Percentiles rank a stretch among this genome's conserved stretches.
Evolutionary conservation across 2,888 invertebrate species (phyloP).

Genomic region (Chymomyza amoena): DNA sequence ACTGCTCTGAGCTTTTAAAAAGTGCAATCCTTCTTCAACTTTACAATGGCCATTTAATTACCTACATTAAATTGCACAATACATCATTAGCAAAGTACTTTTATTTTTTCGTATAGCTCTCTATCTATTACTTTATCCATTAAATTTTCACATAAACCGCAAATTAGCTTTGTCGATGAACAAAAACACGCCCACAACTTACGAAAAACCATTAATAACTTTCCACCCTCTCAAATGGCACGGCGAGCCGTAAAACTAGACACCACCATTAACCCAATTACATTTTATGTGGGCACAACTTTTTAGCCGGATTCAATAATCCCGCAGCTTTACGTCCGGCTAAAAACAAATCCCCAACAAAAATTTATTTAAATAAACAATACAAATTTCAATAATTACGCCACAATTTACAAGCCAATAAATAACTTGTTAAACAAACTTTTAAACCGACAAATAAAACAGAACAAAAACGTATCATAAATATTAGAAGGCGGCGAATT

Average conservation of each 20-base stretch:
- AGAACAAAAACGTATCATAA: not conserved
- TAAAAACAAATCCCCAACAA: not conserved
- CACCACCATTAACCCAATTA: not conserved
- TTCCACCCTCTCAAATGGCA: not conserved
- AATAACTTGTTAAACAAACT: not conserved
- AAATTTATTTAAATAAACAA: not conserved
- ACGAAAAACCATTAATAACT: not conserved
- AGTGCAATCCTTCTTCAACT: not conserved
- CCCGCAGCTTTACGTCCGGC: not conserved
- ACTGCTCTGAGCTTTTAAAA: no score
- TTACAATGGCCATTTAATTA: not conserved
- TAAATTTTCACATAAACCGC: not conserved
- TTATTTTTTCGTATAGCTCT: not conserved
- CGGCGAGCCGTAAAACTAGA: not conserved
- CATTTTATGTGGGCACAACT: not conserved
- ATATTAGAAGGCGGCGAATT: not conserved
- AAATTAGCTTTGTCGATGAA: not conserved
- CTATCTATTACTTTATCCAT: not conserved
- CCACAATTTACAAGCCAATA: not conserved
- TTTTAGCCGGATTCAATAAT: not conserved
- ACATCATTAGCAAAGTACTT: not conserved
- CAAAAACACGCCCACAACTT: not conserved
- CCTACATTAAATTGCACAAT: not conserved
- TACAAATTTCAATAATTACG: not conserved
- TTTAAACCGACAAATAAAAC: not conserved